Conservation (phyloP, 2,113 vertebrate genomes). For the Marcusenius ussheri region DNA sequence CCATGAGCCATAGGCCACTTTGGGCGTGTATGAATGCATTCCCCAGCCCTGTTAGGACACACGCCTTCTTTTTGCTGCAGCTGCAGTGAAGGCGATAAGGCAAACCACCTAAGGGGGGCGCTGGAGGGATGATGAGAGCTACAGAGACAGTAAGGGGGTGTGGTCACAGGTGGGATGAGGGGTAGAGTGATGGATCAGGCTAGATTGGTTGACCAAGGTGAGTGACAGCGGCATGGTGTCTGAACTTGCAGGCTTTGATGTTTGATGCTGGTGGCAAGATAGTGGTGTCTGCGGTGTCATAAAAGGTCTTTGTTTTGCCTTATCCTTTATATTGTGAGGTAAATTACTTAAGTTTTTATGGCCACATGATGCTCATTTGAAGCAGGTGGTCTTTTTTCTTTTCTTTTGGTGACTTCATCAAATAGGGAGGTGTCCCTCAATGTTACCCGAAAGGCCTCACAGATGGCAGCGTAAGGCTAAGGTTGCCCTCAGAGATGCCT, state of each 20-base stretch:
- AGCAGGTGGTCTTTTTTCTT: neutral
- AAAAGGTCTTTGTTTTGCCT: neutral
- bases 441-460: neutral
- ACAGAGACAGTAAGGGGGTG: constrained; percentile 29
- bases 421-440: neutral
- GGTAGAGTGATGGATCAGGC: neutral
- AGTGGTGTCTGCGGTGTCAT: neutral
- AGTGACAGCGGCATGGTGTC: neutral
- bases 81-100: constrained; percentile 82
- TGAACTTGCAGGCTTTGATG: neutral
- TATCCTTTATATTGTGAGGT: neutral
- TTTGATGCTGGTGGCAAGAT: neutral
- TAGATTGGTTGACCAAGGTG: neutral
- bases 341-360: neutral
- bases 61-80: constrained; percentile 48
- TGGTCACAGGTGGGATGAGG: neutral
- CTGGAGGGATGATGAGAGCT: constrained; percentile 72
- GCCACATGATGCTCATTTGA: neutral
- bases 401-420: neutral
- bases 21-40: neutral
- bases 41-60: neutral
- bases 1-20: constrained; percentile 44
- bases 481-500: neutral
- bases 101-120: constrained; percentile 70
- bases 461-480: neutral